Evolutionary conservation across 2,888 invertebrate genomes (phyloP).

Genomic region (Callyntrura sp.): DNA sequence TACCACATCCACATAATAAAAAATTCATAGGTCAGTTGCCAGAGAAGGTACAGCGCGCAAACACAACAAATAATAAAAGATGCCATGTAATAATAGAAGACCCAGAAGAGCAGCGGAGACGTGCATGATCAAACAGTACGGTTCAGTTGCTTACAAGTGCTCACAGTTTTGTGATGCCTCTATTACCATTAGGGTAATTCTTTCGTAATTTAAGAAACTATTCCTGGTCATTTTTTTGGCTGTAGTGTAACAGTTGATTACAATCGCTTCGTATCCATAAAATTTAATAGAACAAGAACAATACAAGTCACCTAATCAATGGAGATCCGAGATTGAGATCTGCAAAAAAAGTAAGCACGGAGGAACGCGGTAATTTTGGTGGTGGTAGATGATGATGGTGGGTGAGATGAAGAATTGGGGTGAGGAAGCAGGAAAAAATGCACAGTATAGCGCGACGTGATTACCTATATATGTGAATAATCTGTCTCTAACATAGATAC

Average conservation of each 20-base stretch:
- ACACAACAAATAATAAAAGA: neutral
- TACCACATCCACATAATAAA: slow-evolving; percentile 36
- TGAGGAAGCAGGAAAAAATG: slow-evolving; percentile 66
- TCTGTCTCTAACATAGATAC: slow-evolving; percentile 19
- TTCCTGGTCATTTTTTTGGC: neutral
- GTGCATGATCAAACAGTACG: slow-evolving; percentile 49
- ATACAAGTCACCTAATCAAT: slow-evolving; percentile 35
- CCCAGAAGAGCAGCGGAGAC: neutral
- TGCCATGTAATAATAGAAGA: slow-evolving; percentile 14
- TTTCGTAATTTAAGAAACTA: neutral
- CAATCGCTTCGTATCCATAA: neutral
- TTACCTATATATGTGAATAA: slow-evolving; percentile 8
- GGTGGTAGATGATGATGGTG: neutral
- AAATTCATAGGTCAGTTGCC: slow-evolving; percentile 66
- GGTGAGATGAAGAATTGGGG: slow-evolving; percentile 49
- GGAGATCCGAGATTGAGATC: neutral
- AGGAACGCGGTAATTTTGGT: slow-evolving; percentile 10
- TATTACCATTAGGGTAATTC: slow-evolving; percentile 21
- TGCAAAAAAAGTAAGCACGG: neutral
- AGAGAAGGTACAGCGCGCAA: neutral
- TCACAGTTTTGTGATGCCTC: slow-evolving; percentile 24
- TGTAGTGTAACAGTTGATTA: slow-evolving; percentile 3
- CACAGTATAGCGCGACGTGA: slow-evolving; percentile 29
- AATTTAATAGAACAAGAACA: neutral
- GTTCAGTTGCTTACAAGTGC: neutral